Evolutionary conservation across 2,113 vertebrate species (phyloP).

Genomic region (Phylloscopus trochilus): DNA sequence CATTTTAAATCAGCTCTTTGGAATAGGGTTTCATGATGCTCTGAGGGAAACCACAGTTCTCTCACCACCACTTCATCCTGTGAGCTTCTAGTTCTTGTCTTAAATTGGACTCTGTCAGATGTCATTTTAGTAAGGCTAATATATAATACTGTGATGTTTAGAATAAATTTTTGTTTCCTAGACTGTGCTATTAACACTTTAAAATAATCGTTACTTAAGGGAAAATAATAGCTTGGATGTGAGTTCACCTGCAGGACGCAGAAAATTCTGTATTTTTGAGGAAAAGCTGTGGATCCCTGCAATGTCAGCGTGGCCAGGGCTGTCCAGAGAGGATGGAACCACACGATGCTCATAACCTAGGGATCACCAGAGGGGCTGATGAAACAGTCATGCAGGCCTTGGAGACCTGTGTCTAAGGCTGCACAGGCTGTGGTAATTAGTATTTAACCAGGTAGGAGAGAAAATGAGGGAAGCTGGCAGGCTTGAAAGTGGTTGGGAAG

Average conservation of each 20-base stretch:
- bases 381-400: neutral
- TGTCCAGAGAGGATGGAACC: neutral
- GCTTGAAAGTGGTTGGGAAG: neutral
- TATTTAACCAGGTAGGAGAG: neutral
- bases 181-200: neutral
- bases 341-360: fast-evolving
- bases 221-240: neutral
- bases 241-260: fast-evolving
- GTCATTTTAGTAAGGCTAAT: neutral
- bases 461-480: neutral
- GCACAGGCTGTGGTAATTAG: neutral
- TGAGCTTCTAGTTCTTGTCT: neutral
- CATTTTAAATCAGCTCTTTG: neutral
- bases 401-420: neutral
- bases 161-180: neutral
- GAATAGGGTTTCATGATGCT: fast-evolving
- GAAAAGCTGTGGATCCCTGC: neutral
- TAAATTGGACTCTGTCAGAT: neutral
- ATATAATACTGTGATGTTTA: neutral
- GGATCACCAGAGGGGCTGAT: neutral
- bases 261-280: neutral
- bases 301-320: fast-evolving
- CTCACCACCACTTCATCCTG: neutral
- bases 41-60: neutral
- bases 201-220: neutral